Conservation (phyloP, 2,888 invertebrate genomes). For the Tinea semifulvella region DNA sequence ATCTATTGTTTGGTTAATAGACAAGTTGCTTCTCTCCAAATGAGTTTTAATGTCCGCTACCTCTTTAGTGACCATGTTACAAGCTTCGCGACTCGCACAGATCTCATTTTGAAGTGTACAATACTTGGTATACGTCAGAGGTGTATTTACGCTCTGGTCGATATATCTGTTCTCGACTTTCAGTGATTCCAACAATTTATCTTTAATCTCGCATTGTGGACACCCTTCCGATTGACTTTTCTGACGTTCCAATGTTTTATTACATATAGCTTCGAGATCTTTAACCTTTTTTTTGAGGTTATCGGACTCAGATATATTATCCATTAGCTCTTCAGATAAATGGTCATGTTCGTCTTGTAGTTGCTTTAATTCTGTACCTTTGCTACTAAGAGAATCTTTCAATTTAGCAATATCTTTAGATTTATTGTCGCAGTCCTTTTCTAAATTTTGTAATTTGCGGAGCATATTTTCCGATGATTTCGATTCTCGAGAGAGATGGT, state of each 20-base stretch:
- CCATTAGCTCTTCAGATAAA: slow-evolving; percentile 66
- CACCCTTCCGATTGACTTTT: slow-evolving; percentile 22
- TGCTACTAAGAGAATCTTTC: slow-evolving; percentile 11
- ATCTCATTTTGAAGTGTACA: slow-evolving; percentile 50
- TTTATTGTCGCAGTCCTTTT: slow-evolving; percentile 34
- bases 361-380: slow-evolving; percentile 28
- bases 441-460: slow-evolving; percentile 32
- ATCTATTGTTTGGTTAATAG: slow-evolving; percentile 36
- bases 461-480: slow-evolving; percentile 33
- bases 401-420: slow-evolving; percentile 15
- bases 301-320: slow-evolving; percentile 64
- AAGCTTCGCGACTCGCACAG: slow-evolving; percentile 49
- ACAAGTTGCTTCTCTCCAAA: slow-evolving; percentile 40
- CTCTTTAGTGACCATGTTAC: slow-evolving; percentile 48
- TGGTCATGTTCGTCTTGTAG: slow-evolving; percentile 62
- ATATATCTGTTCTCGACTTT: background rate
- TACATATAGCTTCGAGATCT: too few relatives aligned
- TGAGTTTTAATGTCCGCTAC: slow-evolving; percentile 53
- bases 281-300: slow-evolving; percentile 45
- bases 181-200: slow-evolving; percentile 25
- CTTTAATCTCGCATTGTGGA: slow-evolving; percentile 30
- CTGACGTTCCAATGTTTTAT: slow-evolving; percentile 25
- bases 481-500: slow-evolving; percentile 34
- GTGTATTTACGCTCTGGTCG: background rate
- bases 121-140: slow-evolving; percentile 34